Evolutionary conservation across 2,888 invertebrate species (phyloP), one percentile per base, ranked within the genome.

Genomic region (Nowickia ferox): DNA sequence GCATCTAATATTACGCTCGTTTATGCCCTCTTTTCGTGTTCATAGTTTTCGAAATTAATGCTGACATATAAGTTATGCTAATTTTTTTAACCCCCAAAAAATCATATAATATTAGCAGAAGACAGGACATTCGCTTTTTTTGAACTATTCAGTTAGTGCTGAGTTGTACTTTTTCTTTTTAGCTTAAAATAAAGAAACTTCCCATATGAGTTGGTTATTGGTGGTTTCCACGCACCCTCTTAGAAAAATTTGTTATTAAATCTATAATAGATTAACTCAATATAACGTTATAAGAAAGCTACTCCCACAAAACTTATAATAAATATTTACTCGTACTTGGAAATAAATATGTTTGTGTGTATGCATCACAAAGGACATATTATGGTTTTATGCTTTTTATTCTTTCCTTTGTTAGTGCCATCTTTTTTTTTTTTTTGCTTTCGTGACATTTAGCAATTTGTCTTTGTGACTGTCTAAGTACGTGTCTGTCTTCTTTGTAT

Each of bases 401-500:
- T 30, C 30, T 30, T 30, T 1, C 30, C 30, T 30, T 30, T 30
- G 30, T 30, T 44, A 11, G 40, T 61, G 59, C 17, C 59, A 69
- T 22, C 17, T 68, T 68, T 40, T 38, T 61, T 22, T 68, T 68
- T 40, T 38, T 55, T n/a, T 17, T 22, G 69, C 53, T 17, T 69
- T 61, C 78, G 61, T 78, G 78, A 51, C 42, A 78, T 51, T 15
- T 19, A 53, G 53, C 69, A 53, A 63, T 78, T 78, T 78, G 78
- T 78, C 69, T 78, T 42, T 53, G 15, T 8, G 9, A 13, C 42
- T 75, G 53, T 65, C 63, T 44, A 15, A 53, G 9, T 65, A 10
- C 42, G 11, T 55, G 55, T 44, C 11, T 55, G 55, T 44, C 11
- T 17, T 46, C 38, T 38, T 55, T 57, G 51, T 75, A 40, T 22